Percentiles rank a stretch among this genome's conserved stretches.
Evolutionary conservation across 2,113 vertebrate species (phyloP).

Genomic region (Cyphomyrus plagiostoma): DNA sequence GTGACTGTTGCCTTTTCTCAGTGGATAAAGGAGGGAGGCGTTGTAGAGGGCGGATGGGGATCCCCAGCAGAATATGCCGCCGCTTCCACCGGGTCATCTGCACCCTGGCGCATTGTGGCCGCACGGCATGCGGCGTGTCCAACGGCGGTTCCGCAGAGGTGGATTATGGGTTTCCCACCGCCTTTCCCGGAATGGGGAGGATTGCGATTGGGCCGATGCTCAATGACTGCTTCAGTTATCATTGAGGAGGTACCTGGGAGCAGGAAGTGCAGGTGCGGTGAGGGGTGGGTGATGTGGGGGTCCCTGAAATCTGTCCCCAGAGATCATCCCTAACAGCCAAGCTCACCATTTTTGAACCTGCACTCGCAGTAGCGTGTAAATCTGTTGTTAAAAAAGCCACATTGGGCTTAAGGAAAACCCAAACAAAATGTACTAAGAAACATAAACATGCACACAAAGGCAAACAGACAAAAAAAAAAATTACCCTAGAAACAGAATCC

Average conservation of each 20-base stretch:
- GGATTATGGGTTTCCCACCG: conserved; percentile 9
- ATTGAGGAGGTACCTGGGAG: not conserved
- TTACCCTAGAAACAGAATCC: not conserved
- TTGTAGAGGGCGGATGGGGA: conserved; percentile 60
- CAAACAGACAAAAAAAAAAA: not conserved
- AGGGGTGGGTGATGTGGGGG: not conserved
- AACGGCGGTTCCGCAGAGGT: conserved; percentile 34
- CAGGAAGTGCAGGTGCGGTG: not conserved
- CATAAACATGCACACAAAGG: not conserved
- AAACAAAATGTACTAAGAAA: not conserved
- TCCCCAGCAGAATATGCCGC: conserved; percentile 54
- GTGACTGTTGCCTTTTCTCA: conserved; percentile 66
- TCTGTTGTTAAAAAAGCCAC: not conserved
- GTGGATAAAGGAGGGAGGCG: conserved; percentile 55
- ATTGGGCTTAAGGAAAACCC: not conserved
- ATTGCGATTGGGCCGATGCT: not conserved
- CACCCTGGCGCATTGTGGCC: conserved; percentile 53
- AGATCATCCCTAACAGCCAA: not conserved
- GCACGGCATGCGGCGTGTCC: conserved; percentile 54
- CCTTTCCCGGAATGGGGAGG: not conserved
- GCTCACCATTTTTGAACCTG: not conserved
- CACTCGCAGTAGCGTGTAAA: not conserved
- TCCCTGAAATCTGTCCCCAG: not conserved
- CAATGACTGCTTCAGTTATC: not conserved
- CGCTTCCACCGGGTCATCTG: conserved; percentile 46